Base-by-base conservation (phyloP, 2,113 vertebrate species). In the Furnarius figulus region DNA sequence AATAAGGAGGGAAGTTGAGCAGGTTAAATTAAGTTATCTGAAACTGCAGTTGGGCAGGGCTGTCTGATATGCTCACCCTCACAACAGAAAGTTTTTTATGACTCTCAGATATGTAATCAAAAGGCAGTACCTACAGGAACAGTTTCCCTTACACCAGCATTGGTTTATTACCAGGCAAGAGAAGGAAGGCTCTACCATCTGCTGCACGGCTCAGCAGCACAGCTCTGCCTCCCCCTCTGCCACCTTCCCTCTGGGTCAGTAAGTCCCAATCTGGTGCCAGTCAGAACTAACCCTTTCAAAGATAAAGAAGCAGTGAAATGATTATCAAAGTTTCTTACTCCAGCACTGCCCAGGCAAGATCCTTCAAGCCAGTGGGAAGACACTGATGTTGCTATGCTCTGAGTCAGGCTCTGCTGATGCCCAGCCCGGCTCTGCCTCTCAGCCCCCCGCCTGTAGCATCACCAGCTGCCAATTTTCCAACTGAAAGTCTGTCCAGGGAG, bases 11-110 rank as follows among this genome's bases (percentile, higher is more conserved):
- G 37, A 82, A 95, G 78, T 82, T 62, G 63, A 94, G 62, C 44
- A 89, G 66, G 46, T 80, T 77, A 78, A 93, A 95, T 95, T 73
- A 72, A 87, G 74, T 82, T 95, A 94, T 56, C 74, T 37, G 78
- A 92, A 87, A 56, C 33, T 11, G 17, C 44, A 61, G 27, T 8
- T 82, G 91, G 52, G 80, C 65, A 91, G 61, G 47, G 62, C 73
- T 92, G 61, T 72, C 52, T 80, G 47, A 63, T 23, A 56, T 0
- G 3, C 37, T 89, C 23, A 72, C 28, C 20, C 66, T 82, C 25
- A 4, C 47, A 78, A 65, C 44, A 72, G 76, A 31, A 85, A 94
- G 46, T 9, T 61, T 87, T 91, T 81, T 72, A 42, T 1, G 9
- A 49, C 44, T 56, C 52, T 61, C 44, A 61, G n/a, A 37, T 92